Evolutionary conservation across 2,888 invertebrate species (phyloP), one percentile per base, ranked within the genome.

Genomic region (Eulithis prunata): DNA sequence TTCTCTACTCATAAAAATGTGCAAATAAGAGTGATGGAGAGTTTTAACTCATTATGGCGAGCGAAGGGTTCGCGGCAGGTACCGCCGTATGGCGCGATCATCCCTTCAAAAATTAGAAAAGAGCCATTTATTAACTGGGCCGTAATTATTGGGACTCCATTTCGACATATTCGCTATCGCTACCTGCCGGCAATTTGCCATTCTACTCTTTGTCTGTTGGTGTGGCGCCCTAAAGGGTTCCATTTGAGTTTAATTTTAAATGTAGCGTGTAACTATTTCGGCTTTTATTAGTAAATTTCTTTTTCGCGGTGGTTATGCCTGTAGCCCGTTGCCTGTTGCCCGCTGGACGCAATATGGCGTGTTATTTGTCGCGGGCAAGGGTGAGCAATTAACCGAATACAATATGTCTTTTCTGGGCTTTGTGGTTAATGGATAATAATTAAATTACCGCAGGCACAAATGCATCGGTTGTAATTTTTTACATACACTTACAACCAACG

Each of bases 171-270:
- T 93, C 91, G 92, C 92, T 87, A 93, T 92, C 88, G 91, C 93
- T 93, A 93, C 93, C 91, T 92, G 92, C 92, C 86, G 85, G 84
- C 90, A 91, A 90, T 93, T 93, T 89, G 92, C 90, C 89, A 92
- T 90, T 91, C 86, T 89, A 85, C 85, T 83, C 88, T 88, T 93
- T 93, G 92, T 93, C 88, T 91, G 92, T 82, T 91, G 90, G 92
- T 87, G 91, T 91, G 93, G 93, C 92, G 92, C 92, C 92, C 93
- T 87, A 93, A 93, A 93, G 93, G 93, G 93, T 91, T 93, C 86
- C 88, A 62, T 68, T 68, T 61, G 64, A 64, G 61, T 61, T 64
- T 70, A 91, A 93, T 92, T 92, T 87, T 89, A 91, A 93, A 93
- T 91, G 89, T 87, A 84, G 81, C 92, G 90, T 93, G 90, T 93